Evolutionary conservation across 2,888 invertebrate genomes (phyloP), one percentile per base, ranked within the genome.

Genomic region (Patella depressa): DNA sequence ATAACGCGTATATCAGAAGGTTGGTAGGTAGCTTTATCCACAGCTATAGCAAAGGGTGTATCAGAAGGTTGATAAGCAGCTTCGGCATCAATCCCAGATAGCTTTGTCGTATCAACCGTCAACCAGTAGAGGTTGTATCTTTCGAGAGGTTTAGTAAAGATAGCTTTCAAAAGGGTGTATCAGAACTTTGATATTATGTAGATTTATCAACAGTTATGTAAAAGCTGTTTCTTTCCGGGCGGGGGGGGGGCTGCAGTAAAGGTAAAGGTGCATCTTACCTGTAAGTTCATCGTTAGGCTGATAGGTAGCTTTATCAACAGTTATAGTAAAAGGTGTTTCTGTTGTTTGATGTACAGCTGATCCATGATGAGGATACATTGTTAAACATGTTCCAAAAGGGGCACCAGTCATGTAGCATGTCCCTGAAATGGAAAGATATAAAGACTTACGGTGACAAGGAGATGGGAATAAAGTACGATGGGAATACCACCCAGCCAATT

Each of bases 331-430:
- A 24, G 65, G 65, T 12, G 19, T 24, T 2, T 4, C 9, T 65
- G 65, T 65, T 65, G 65, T 19, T 65, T 65, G 65, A 14, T 65
- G 65, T 12, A 65, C 14, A 4, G 9, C 12, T 65, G 12, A 12
- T 24, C 65, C 24, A 24, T 65, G 65, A 65, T 65, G 65, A 2
- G 65, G 65, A 65, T 65, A 65, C 65, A 65, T 65, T 65, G 65
- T 65, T 24, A 65, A 65, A 65, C 65, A 65, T 14, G 65, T 65
- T 65, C 65, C 65, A 24, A 12, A 65, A 65, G 65, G 65, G 19
- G 65, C 65, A 9, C 65, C 65, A 17, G 24, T 24, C 19, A 14
- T 2, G 24, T 65, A 65, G 14, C 65, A 19, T 3, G 9, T 65
- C 19, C 65, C 65, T 65, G 19, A 65, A 65, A 24, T 24, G 17